Evolutionary conservation across 2,797 vertebrate genomes (phyloP).

Genomic region (Nannoperca australis): DNA sequence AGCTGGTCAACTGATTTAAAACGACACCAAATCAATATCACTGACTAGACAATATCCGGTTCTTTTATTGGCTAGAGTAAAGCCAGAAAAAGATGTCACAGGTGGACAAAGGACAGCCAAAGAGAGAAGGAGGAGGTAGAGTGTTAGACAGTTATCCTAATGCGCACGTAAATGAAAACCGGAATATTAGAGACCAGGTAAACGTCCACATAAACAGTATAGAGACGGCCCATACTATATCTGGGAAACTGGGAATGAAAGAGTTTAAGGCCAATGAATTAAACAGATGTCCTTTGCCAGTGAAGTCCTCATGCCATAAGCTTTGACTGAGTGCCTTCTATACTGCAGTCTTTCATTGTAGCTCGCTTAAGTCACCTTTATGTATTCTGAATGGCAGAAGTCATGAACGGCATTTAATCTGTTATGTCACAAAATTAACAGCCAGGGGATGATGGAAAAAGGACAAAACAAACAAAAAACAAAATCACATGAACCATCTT

Average conservation of each 20-base stretch:
- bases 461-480: neutral
- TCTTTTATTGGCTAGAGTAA: neutral
- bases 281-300: neutral
- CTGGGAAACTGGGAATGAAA: too few species aligned
- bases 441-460: conserved; percentile 29
- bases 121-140: neutral
- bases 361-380: conserved; percentile 4
- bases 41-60: neutral
- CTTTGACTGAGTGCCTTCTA: neutral
- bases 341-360: neutral
- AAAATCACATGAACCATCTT: conserved; percentile 70
- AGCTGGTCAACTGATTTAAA: neutral
- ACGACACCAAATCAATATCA: conserved; percentile 6
- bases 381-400: conserved; percentile 27
- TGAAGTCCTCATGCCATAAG: neutral
- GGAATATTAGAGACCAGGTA: neutral
- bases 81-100: neutral
- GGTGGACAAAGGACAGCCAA: neutral
- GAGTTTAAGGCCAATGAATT: neutral
- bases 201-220: neutral
- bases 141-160: neutral
- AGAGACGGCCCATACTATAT: neutral
- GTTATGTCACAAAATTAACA: conserved; percentile 52
- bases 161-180: neutral
- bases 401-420: conserved; percentile 20